Evolutionary conservation across 2,113 vertebrate species (phyloP), one percentile per base, ranked within the genome.

Genomic region (Mellivora capensis): DNA sequence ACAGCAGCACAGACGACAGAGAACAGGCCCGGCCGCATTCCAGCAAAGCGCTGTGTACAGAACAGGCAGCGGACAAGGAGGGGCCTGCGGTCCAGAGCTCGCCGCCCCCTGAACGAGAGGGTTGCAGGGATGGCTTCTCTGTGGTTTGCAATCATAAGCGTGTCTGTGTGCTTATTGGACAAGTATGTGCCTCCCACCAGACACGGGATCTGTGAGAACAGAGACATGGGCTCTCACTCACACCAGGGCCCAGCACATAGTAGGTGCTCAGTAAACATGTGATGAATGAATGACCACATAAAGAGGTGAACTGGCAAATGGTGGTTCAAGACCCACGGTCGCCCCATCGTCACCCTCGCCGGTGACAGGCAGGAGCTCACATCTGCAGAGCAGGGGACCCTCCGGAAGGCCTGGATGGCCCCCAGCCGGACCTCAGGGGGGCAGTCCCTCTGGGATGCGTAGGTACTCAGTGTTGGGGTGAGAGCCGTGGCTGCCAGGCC

Each of bases 351-450:
- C 71, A 34, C 25, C 37, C 49, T 61, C 3, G 21, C 12, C 17
- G 27, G 59, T 4, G 44, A 39, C 81, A 39, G 8, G 1, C 23
- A 84, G n/a, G 13, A 17, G 98, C 99, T 98, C 94, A 99, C 99
- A 7, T 99, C 96, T 71, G 39, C 98, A 8, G 98, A 93, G 96
- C 99, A 99, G 94, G 99, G 99, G 39, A 99, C 86, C 82, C 99
- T 99, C 81, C 99, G 98, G 98, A 99, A 99, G 85, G 99, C 99
- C 37, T 99, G 98, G 20, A 99, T 25, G 44, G 99, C 99, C 23
- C 98, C 99, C 0, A 99, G 98, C 64, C 98, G 98, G 49, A 99
- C 98, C 96, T 99, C 98, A 0, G 97, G 5, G 0, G 97, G 91
- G 34, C 96, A 79, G 15, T 98, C 98, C 49, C n/a, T 87, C 74